Evolutionary conservation across 64 coral and sea anemone species (phyloP).

Genomic region (Catalaphyllia jardinei): DNA sequence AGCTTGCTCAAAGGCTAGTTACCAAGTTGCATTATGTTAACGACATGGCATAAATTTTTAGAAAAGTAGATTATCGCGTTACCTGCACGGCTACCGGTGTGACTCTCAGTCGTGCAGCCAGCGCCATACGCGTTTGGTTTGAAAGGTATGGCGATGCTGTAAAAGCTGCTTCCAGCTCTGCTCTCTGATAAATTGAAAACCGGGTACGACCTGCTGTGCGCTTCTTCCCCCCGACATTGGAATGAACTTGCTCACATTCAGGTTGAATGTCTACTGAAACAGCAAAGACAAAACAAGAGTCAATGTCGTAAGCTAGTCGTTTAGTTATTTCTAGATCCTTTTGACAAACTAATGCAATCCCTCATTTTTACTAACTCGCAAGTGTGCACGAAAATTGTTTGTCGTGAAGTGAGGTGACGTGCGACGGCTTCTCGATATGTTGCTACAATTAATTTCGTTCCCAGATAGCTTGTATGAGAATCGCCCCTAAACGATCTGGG

Average conservation of each 20-base stretch:
- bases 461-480: neutral
- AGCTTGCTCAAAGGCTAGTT: neutral
- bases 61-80: neutral
- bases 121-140: neutral
- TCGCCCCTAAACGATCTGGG: no score
- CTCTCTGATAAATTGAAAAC: conserved; percentile 13
- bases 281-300: neutral
- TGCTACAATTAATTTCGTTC: no score
- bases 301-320: no score
- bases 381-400: no score
- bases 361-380: no score
- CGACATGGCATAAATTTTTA: neutral
- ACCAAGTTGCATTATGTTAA: neutral
- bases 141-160: conserved; percentile 4
- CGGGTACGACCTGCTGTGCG: neutral
- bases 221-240: neutral
- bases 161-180: conserved; percentile 5
- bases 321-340: no score
- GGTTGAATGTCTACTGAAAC: neutral
- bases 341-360: no score
- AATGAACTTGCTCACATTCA: neutral
- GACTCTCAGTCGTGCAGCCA: neutral
- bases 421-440: no score
- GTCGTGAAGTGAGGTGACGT: no score
- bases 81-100: neutral